Conservation (phyloP, 2,888 invertebrate species). For the Cephonodes hylas region DNA sequence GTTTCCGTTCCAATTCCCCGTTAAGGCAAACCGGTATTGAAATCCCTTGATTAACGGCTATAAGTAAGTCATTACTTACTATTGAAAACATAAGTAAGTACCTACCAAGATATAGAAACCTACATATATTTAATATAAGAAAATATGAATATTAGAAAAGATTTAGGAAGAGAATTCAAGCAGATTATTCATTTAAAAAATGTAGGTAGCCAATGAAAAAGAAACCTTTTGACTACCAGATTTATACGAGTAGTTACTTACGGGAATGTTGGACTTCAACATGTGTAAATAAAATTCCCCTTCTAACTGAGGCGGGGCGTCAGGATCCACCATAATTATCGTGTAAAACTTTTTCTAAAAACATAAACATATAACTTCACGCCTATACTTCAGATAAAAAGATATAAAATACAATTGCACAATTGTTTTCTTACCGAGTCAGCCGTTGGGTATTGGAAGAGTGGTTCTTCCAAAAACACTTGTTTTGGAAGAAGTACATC, state of each 20-base stretch:
- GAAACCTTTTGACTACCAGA: too few species aligned
- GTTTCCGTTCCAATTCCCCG: neutral
- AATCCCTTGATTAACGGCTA: too few species aligned
- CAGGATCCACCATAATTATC: slow-evolving; percentile 72
- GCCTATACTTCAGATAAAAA: neutral
- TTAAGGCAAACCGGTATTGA: too few species aligned
- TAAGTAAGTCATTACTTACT: neutral
- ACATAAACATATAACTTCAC: neutral
- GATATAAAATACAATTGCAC: too few species aligned
- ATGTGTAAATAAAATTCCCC: slow-evolving; percentile 75
- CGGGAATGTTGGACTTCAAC: slow-evolving; percentile 75
- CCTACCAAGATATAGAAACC: too few species aligned
- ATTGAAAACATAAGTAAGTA: too few species aligned
- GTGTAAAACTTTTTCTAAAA: slow-evolving; percentile 77
- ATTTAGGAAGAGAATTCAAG: too few species aligned
- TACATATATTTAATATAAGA: too few species aligned
- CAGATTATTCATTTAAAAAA: too few species aligned
- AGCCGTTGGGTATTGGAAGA: slow-evolving; percentile 61
- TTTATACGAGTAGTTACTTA: slow-evolving; percentile 42
- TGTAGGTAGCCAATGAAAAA: too few species aligned
- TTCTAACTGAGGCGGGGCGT: slow-evolving; percentile 67
- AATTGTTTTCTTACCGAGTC: slow-evolving; percentile 68
- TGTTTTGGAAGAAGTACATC: slow-evolving; percentile 71
- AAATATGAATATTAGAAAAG: too few species aligned
- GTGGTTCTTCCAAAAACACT: slow-evolving; percentile 70